Evolutionary conservation across 2,797 vertebrate genomes (phyloP), one percentile per base, ranked within the genome.

Genomic region (Pipistrellus pygmaeus): DNA sequence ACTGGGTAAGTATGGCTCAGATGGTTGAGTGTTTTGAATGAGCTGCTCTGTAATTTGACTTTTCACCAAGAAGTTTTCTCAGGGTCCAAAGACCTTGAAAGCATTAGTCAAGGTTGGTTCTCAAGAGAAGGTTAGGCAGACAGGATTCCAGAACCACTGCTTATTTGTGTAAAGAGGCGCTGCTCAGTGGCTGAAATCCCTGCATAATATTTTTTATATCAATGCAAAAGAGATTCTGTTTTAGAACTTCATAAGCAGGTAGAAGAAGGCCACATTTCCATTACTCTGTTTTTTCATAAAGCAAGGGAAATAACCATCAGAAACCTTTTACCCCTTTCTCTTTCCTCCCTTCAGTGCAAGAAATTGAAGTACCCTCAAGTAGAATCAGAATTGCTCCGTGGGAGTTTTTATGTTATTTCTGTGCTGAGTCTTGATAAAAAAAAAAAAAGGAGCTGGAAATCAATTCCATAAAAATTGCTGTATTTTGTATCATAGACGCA

Each of bases 221-320:
- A 78, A 1, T 20, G 21, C 38, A n/a, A 8, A 13, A 88, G 6
- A 48, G 30, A 92, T 73, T 91, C 23, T 6, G 78, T 66, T 95
- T 77, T 4, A 89, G 76, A 92, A 85, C n/a, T 68, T 89, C 21
- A 30, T 53, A 38, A 90, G 44, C 9, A 83, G 6, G 23, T 91
- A 15, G 14, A 86, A 93, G 32, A 83, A 23, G 53, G 20, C 18
- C 48, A n/a, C 18, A 72, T 96, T 93, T 90, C 57, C 5, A 53
- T 66, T 85, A 64, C 5, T 18, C 32, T 32, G 14, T 76, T 76
- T 93, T 93, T 92, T 68, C 23, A 32, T 83, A 88, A 91, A 91
- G 57, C 53, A 87, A 90, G 44, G 3, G 38, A 62, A 92, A 71
- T 2, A 82, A 27, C 6, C 68, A 5, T 62, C 60, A 71, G 48